Evolutionary conservation across 2,888 invertebrate genomes (phyloP), one percentile per base, ranked within the genome.

Genomic region (Cheilosia impressa): DNA sequence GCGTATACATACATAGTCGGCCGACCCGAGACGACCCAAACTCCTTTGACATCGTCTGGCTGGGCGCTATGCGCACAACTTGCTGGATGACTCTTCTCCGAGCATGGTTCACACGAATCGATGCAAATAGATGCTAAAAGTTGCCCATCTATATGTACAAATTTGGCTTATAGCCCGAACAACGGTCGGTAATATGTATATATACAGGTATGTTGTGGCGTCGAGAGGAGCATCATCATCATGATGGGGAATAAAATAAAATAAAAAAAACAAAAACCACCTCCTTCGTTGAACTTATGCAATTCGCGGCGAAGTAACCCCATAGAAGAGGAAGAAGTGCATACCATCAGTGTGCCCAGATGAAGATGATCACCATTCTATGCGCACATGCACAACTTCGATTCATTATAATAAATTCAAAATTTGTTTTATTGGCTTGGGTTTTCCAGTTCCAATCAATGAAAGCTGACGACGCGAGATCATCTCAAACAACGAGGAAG

Each of bases 381-480:
- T 81, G 69, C 71, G 69, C 71, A 66, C 73, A 77, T 72, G 78
- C 69, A 84, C 75, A 71, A 60, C 78, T 82, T 41, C 82, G 65
- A 87, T 78, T 87, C 81, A 87, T 87, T 82, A 87, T 78, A 87
- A 87, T 87, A 87, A 87, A 87, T 82, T 82, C 82, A 73, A 87
- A 87, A 81, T 85, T 85, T 85, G 85, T 85, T 81, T 81, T 85
- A 85, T 85, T 85, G 57, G 78, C 43, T 31, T 73, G 69, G 57
- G 41, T 75, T 62, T 81, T 62, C 31, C 69, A 78, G 55, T 47
- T 66, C 66, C 72, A 75, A 80, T 68, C 63, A 63, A 58, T 50
- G 60, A 15, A 50, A 55, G 77, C 38, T 38, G 38, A 50, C 7
- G 50, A 38, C 43, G n/a, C 55, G 17, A 45, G 45, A 66, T 57